These are phyloP conservation scores for Acanthococcus lagerstroemiae DNA, from an alignment of 2,888 invertebrate genomes.

Conservation along the genomic window DNA sequence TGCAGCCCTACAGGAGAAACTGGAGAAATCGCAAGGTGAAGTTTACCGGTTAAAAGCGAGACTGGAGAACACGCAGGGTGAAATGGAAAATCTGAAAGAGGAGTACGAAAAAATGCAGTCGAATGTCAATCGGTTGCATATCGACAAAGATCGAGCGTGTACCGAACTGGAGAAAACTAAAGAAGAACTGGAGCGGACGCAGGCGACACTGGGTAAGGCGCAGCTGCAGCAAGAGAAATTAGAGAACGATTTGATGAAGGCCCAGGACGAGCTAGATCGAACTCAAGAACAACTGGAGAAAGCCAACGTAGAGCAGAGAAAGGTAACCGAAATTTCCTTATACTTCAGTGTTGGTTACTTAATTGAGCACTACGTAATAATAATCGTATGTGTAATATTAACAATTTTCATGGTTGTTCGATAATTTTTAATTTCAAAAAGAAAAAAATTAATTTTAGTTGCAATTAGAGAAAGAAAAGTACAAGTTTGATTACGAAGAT, in stretches of 20 bases:
- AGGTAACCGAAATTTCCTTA: constrained; percentile 48
- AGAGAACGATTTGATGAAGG: constrained; percentile 76
- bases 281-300: constrained; percentile 81
- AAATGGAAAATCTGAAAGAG: constrained; percentile 84
- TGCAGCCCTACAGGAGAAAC: constrained; percentile 75
- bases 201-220: constrained; percentile 80
- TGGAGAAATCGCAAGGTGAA: constrained; percentile 90
- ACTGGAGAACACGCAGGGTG: constrained; percentile 87
- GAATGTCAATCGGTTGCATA: constrained; percentile 70
- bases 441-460: constrained; percentile 45
- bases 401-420: too few species aligned
- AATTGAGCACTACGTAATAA: too few species aligned
- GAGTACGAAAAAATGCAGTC: constrained; percentile 82
- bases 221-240: constrained; percentile 86
- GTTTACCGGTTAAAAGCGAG: constrained; percentile 88
- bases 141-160: constrained; percentile 76
- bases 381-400: too few species aligned
- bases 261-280: constrained; percentile 82
- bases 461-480: constrained; percentile 84
- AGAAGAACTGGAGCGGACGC: constrained; percentile 79
- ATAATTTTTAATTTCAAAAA: constrained; percentile 28
- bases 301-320: constrained; percentile 66
- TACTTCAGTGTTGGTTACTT: constrained; percentile 1
- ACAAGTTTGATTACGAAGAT: constrained; percentile 81
- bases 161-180: constrained; percentile 75